Evolutionary conservation across 2,888 invertebrate species (phyloP).

Genomic region (Drosophila algonquin): DNA sequence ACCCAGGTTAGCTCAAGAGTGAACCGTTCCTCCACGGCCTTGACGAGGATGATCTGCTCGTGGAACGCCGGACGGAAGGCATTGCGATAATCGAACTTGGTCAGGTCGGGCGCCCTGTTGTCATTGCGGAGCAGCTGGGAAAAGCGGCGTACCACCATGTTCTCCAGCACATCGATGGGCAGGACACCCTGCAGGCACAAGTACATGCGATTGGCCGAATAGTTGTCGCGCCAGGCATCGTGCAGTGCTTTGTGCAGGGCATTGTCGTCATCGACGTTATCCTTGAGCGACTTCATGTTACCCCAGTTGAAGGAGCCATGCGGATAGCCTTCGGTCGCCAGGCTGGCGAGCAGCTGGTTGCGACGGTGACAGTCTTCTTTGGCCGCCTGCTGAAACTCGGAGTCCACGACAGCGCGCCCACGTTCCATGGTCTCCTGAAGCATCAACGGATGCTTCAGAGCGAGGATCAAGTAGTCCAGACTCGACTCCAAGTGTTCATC

Average conservation of each 20-base stretch:
- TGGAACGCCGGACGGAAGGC: too few relatives aligned
- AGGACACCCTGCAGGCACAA: slow-evolving; percentile 89
- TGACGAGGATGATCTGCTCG: too few relatives aligned
- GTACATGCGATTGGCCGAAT: slow-evolving; percentile 95
- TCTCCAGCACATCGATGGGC: slow-evolving; percentile 82
- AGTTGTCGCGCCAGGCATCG: slow-evolving; percentile 90
- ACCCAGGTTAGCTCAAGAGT: too few relatives aligned
- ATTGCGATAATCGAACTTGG: too few relatives aligned
- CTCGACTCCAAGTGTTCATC: slow-evolving; percentile 90
- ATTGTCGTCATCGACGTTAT: slow-evolving; percentile 86
- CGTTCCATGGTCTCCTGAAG: slow-evolving; percentile 92
- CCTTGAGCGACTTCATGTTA: slow-evolving; percentile 89
- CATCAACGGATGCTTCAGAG: slow-evolving; percentile 94
- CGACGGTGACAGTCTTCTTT: slow-evolving; percentile 90
- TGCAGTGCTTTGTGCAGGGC: slow-evolving; percentile 89
- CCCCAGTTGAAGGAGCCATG: slow-evolving; percentile 93
- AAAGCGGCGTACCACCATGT: slow-evolving; percentile 83
- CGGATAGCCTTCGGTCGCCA: slow-evolving; percentile 89
- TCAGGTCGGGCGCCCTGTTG: too few relatives aligned
- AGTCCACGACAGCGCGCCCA: slow-evolving; percentile 94
- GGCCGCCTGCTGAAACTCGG: slow-evolving; percentile 92
- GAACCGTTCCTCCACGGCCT: too few relatives aligned
- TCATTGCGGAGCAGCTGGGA: too few relatives aligned
- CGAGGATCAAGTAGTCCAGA: slow-evolving; percentile 93
- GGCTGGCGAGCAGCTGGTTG: slow-evolving; percentile 89